A percentile compares a stretch with the other conserved stretches of the same genome.
These are phyloP conservation scores for Habropoda laboriosa DNA, from an alignment of 1,140 invertebrate species.

Conservation along the genomic window DNA sequence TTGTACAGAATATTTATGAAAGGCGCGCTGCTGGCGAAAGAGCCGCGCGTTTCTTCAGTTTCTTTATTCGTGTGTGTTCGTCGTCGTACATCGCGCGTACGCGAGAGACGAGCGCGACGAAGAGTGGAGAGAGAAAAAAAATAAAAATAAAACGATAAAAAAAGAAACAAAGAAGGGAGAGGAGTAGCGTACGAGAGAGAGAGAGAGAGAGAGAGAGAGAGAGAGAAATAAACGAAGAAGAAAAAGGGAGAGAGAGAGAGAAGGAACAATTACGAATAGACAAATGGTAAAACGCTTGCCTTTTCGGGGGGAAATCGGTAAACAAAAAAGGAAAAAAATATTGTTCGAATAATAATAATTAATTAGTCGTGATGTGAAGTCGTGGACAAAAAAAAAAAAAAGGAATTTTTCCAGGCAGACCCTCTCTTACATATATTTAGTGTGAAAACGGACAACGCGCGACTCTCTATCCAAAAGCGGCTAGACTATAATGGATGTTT, in stretches of 20 bases:
- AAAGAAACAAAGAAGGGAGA: background rate
- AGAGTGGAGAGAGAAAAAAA: too few relatives aligned
- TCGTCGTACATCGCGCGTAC: slow-evolving; percentile 7
- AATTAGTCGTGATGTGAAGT: slow-evolving; percentile 17
- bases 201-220: background rate
- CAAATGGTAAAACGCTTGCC: slow-evolving; percentile 11
- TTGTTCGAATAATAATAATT: too few relatives aligned
- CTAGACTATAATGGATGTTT: slow-evolving; percentile 80
- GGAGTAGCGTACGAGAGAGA: background rate
- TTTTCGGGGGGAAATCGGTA: slow-evolving; percentile 35
- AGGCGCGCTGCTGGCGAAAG: slow-evolving; percentile 77
- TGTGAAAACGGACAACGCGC: slow-evolving; percentile 32
- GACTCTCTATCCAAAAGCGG: slow-evolving; percentile 66
- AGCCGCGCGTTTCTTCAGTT: slow-evolving; percentile 49
- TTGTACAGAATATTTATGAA: slow-evolving; percentile 82
- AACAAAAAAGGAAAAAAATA: too few relatives aligned
- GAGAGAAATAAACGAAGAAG: background rate
- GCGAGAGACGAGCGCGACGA: too few relatives aligned
- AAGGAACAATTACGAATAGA: background rate
- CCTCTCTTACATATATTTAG: too few relatives aligned
- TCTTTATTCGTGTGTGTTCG: background rate
- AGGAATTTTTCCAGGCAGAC: too few relatives aligned
- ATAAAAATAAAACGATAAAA: background rate
- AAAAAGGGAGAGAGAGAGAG: background rate
- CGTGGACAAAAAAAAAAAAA: slow-evolving; percentile 15